Conservation (phyloP, 2,797 vertebrate genomes). For the Heteromormyrus szaboi region DNA sequence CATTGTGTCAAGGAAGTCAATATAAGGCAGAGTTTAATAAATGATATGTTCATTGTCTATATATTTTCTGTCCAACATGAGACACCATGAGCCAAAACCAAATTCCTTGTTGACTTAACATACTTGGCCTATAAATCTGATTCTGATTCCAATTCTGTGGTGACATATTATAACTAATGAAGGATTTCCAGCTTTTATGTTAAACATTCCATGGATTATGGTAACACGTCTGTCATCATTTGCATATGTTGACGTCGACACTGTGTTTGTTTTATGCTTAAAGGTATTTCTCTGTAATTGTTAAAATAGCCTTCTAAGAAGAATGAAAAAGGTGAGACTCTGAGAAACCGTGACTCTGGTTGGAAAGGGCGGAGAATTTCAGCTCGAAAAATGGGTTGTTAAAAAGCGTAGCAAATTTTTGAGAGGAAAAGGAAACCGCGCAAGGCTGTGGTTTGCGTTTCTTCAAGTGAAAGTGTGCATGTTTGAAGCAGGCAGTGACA, state of each 20-base stretch:
- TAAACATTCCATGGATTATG: neutral
- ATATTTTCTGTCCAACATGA: neutral
- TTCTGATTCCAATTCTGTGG: neutral
- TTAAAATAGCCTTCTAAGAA: slow-evolving; percentile 9
- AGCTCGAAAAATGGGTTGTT: slow-evolving; percentile 1
- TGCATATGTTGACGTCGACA: neutral
- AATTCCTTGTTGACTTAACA: neutral
- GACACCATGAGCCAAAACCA: neutral
- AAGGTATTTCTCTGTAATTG: neutral
- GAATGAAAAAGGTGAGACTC: neutral
- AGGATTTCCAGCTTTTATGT: neutral
- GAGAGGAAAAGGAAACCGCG: slow-evolving; percentile 55
- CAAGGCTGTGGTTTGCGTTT: slow-evolving; percentile 51
- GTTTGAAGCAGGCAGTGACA: slow-evolving; percentile 49
- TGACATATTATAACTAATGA: neutral
- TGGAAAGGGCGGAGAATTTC: slow-evolving; percentile 17
- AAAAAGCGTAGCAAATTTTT: neutral
- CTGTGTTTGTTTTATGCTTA: slow-evolving; percentile 6
- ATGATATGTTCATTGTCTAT: neutral
- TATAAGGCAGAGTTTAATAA: neutral
- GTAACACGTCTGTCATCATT: neutral
- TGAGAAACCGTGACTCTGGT: neutral
- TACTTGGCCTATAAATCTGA: neutral
- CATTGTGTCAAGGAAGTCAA: neutral
- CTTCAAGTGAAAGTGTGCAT: slow-evolving; percentile 62